Percentiles rank a stretch among this genome's conserved stretches.
phyloP scores from a whole-genome alignment of 2,113 vertebrate genomes.

The Malurus cyaneus region DNA sequence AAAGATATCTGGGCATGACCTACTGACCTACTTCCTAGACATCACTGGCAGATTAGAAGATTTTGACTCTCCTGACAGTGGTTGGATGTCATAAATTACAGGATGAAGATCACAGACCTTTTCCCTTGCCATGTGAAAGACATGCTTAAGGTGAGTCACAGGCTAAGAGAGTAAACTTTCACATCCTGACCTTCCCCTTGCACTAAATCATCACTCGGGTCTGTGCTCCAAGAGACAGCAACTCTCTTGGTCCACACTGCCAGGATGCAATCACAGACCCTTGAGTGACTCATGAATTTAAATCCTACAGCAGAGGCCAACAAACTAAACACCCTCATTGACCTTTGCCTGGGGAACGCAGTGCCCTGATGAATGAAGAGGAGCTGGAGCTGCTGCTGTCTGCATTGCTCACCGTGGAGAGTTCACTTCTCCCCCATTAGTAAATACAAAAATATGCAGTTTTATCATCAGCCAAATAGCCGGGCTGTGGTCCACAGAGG shows the following conservation, averaged over 20 bases:
- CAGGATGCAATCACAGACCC: neutral
- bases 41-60: neutral
- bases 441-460: conserved; percentile 48
- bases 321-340: neutral
- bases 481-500: conserved; percentile 35
- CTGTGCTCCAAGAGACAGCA: neutral
- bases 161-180: neutral
- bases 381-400: neutral
- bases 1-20: neutral
- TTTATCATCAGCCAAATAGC: conserved; percentile 48
- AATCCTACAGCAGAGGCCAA: neutral
- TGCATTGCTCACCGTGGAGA: conserved; percentile 26
- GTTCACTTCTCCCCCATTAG: conserved; percentile 21
- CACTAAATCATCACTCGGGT: neutral
- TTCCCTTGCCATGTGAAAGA: neutral
- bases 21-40: conserved; percentile 36
- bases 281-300: neutral
- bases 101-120: neutral
- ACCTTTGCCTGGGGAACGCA: neutral
- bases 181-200: neutral
- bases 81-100: neutral
- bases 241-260: accelerated
- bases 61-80: accelerated
- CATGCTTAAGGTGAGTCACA: neutral
- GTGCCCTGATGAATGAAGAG: conserved; percentile 9